These are phyloP conservation scores for Ephestia elutella DNA, from an alignment of 1,140 invertebrate genomes.

Conservation along the genomic window DNA sequence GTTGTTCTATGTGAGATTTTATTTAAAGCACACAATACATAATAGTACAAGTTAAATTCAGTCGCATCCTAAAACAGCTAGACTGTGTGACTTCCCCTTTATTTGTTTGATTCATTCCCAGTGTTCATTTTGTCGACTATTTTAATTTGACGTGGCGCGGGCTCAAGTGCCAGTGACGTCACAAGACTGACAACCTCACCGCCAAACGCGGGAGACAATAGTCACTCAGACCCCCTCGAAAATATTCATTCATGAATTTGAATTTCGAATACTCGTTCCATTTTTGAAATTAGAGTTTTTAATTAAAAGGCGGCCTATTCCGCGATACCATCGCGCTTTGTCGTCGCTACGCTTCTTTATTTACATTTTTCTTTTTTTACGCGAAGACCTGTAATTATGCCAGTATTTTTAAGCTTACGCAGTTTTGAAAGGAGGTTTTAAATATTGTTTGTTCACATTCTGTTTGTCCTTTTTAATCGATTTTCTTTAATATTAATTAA, in stretches of 20 bases:
- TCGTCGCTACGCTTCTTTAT: conserved; percentile 27
- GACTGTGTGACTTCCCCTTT: not conserved
- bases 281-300: conserved; percentile 51
- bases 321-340: conserved; percentile 41
- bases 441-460: conserved; percentile 10
- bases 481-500: conserved; percentile 8
- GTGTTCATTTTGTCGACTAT: not conserved
- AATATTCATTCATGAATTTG: conserved; percentile 24
- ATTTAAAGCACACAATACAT: too few relatives aligned
- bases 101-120: not conserved
- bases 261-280: conserved; percentile 30
- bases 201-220: conserved; percentile 3
- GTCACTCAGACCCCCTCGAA: conserved; percentile 12
- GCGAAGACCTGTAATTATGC: conserved; percentile 38
- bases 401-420: conserved; percentile 16
- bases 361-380: conserved; percentile 32
- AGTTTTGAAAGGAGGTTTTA: conserved; percentile 9
- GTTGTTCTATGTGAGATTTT: too few relatives aligned
- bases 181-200: not conserved
- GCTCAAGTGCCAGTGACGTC: conserved; percentile 1
- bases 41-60: too few relatives aligned
- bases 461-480: conserved; percentile 8
- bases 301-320: conserved; percentile 38
- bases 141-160: not conserved
- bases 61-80: not conserved